Conservation (phyloP, 2,113 vertebrate species). For the Archocentrus centrarchus region DNA sequence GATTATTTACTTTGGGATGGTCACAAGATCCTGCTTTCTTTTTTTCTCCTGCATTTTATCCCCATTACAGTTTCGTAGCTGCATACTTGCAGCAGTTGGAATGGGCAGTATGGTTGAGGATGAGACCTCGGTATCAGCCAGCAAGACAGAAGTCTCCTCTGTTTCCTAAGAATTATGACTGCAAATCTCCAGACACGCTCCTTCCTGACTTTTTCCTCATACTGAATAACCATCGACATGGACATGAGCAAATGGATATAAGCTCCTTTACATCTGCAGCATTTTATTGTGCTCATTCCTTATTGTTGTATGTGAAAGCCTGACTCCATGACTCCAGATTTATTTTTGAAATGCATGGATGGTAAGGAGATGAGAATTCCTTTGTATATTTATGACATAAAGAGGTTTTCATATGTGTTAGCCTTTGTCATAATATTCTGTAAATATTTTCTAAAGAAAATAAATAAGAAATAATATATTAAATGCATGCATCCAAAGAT, state of each 20-base stretch:
- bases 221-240: constrained; percentile 9
- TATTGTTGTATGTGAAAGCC: background rate
- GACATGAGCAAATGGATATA: constrained; percentile 21
- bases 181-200: background rate
- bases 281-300: background rate
- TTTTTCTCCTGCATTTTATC: background rate
- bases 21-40: background rate
- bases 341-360: constrained; percentile 14
- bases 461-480: constrained; percentile 32
- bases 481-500: constrained; percentile 61
- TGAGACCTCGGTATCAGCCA: constrained; percentile 83
- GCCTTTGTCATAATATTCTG: constrained; percentile 44
- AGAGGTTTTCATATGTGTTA: constrained; percentile 26
- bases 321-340: background rate
- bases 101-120: constrained; percentile 86
- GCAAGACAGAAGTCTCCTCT: constrained; percentile 88
- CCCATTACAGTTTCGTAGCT: constrained; percentile 85
- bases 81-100: constrained; percentile 85
- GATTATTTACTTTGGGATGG: background rate
- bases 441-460: constrained; percentile 63
- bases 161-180: constrained; percentile 68
- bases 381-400: constrained; percentile 41
- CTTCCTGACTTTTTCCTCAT: constrained; percentile 8
- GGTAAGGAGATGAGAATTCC: constrained; percentile 13
- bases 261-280: background rate